phyloP scores from a whole-genome alignment of 2,888 invertebrate species.

The Podotricha telesiphe region DNA sequence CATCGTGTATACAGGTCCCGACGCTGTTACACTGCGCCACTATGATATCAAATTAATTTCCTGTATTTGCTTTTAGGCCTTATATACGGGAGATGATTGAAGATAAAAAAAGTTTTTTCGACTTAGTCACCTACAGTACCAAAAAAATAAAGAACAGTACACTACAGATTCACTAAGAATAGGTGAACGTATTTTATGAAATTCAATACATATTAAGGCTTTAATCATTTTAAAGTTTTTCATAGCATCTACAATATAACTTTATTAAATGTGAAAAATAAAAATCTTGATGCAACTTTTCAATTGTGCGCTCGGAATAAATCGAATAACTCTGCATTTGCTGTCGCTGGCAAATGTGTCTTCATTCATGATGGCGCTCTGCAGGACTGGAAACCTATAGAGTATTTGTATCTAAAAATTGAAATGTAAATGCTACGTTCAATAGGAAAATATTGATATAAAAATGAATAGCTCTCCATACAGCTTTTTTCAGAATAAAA shows the following conservation, averaged over 20 bases:
- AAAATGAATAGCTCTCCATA: neutral
- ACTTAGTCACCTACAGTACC: no score
- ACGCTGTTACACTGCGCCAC: no score
- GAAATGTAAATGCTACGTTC: constrained; percentile 7
- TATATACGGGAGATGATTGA: no score
- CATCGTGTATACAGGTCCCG: no score
- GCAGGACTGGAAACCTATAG: constrained; percentile 59
- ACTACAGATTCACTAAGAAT: no score
- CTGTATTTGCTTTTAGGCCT: no score
- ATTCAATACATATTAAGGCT: neutral
- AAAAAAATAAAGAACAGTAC: no score
- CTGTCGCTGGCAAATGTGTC: constrained; percentile 81
- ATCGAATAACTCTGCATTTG: constrained; percentile 77
- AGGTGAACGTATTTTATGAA: no score
- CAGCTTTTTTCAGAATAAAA: neutral
- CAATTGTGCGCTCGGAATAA: constrained; percentile 72
- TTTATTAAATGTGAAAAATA: constrained; percentile 66
- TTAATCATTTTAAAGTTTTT: neutral
- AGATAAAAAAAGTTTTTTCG: no score
- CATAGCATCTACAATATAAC: constrained; percentile 47
- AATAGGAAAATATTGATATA: neutral
- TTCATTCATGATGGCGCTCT: constrained; percentile 76
- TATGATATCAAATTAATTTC: no score
- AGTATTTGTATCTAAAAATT: constrained; percentile 40
- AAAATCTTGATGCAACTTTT: constrained; percentile 68